Conservation (phyloP, 2,113 vertebrate species). For the Xenopus laevis region DNA sequence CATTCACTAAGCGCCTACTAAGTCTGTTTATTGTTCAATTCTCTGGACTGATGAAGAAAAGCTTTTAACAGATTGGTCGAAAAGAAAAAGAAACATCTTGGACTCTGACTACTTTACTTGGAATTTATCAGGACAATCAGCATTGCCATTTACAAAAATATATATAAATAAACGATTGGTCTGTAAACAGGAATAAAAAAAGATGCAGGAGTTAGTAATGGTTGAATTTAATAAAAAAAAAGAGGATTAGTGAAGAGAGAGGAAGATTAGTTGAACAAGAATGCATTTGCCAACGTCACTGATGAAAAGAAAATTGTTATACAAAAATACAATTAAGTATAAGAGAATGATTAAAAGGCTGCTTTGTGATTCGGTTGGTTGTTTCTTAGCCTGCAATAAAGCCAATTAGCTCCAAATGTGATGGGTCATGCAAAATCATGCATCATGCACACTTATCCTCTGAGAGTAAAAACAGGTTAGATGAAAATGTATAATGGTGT, state of each 20-base stretch:
- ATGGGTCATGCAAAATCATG: slow-evolving; percentile 21
- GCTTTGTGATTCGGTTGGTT: slow-evolving; percentile 1
- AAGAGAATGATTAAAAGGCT: slow-evolving; percentile 10
- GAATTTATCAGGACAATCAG: slow-evolving; percentile 9
- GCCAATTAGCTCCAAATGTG: neutral
- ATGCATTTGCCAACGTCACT: slow-evolving; percentile 33
- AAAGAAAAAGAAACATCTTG: neutral
- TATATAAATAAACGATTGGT: slow-evolving; percentile 10
- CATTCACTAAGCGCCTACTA: neutral
- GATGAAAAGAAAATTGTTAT: slow-evolving; percentile 31
- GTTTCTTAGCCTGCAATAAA: slow-evolving; percentile 6
- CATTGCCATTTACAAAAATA: slow-evolving; percentile 15
- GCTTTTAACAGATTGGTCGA: neutral
- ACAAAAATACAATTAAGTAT: slow-evolving; percentile 15
- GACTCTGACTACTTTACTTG: neutral
- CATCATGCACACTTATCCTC: slow-evolving; percentile 15
- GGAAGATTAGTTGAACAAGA: slow-evolving; percentile 31
- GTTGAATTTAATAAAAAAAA: slow-evolving; percentile 32
- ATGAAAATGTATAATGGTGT: no score
- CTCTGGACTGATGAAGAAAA: neutral
- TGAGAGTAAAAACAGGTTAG: no score
- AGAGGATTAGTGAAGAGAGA: slow-evolving; percentile 40
- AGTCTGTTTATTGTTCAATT: slow-evolving; percentile 9
- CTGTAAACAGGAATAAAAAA: slow-evolving; percentile 33
- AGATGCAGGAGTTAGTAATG: slow-evolving; percentile 37